Percentiles rank a stretch among this genome's conserved stretches.
These are phyloP conservation scores for Lepus timidus DNA, from an alignment of 2,113 vertebrate species.

Conservation along the genomic window DNA sequence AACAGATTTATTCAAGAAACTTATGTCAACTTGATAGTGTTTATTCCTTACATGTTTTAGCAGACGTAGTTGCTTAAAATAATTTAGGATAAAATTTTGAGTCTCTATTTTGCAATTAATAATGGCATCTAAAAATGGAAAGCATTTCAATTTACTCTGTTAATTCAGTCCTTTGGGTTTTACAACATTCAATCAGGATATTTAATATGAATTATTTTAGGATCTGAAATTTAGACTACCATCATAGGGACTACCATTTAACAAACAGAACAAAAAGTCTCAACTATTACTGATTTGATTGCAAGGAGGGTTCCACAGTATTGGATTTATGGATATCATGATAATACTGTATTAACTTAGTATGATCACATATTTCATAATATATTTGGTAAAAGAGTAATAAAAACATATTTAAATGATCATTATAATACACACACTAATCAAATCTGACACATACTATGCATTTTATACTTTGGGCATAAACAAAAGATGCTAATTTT, in stretches of 20 bases:
- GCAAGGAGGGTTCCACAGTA: neutral
- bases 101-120: neutral
- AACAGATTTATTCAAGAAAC: neutral
- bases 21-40: neutral
- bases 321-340: neutral
- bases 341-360: neutral
- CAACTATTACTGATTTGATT: neutral
- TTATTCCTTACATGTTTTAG: neutral
- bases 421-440: neutral
- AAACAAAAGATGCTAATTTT: conserved; percentile 74
- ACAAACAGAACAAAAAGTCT: neutral
- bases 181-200: neutral
- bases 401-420: neutral
- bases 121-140: neutral
- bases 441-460: conserved; percentile 40
- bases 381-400: neutral
- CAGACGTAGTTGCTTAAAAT: neutral
- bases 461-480: conserved; percentile 73
- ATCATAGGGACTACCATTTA: neutral
- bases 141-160: neutral
- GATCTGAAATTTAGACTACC: neutral
- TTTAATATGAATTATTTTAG: neutral
- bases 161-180: neutral
- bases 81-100: neutral
- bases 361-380: neutral